Percentiles rank a stretch among this genome's conserved stretches.
phyloP scores from a whole-genome alignment of 2,797 vertebrate species.

The Crenuchus spilurus region DNA sequence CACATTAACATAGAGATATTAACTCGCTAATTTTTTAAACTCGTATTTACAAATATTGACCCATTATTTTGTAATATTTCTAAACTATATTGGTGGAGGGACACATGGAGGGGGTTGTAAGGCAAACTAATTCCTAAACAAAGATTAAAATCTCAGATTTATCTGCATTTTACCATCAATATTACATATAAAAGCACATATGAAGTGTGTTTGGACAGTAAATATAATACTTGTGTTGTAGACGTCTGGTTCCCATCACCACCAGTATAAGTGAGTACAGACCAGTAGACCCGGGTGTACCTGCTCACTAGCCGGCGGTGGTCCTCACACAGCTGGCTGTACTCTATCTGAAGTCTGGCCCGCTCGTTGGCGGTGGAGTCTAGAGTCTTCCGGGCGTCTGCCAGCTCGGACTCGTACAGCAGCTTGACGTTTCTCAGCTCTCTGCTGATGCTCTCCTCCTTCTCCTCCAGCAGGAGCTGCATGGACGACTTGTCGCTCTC shows the following conservation, averaged over 20 bases:
- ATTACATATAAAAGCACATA: too few relatives aligned
- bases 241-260: background rate
- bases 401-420: constrained; percentile 75
- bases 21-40: too few relatives aligned
- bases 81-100: too few relatives aligned
- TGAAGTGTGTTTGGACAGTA: too few relatives aligned
- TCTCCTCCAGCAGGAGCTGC: constrained; percentile 72
- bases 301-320: constrained; percentile 74
- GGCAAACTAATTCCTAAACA: too few relatives aligned
- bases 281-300: constrained; percentile 64
- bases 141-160: too few relatives aligned
- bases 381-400: constrained; percentile 75
- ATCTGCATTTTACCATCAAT: too few relatives aligned
- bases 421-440: constrained; percentile 66
- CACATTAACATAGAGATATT: too few relatives aligned
- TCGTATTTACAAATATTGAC: too few relatives aligned
- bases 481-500: constrained; percentile 75
- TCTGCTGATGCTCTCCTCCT: constrained; percentile 60
- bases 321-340: constrained; percentile 74
- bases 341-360: constrained; percentile 80
- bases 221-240: too few relatives aligned
- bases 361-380: constrained; percentile 77
- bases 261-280: background rate
- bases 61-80: too few relatives aligned
- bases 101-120: too few relatives aligned